phyloP scores from a whole-genome alignment of 1,140 invertebrate genomes.

The Calephelis virginiensis region DNA sequence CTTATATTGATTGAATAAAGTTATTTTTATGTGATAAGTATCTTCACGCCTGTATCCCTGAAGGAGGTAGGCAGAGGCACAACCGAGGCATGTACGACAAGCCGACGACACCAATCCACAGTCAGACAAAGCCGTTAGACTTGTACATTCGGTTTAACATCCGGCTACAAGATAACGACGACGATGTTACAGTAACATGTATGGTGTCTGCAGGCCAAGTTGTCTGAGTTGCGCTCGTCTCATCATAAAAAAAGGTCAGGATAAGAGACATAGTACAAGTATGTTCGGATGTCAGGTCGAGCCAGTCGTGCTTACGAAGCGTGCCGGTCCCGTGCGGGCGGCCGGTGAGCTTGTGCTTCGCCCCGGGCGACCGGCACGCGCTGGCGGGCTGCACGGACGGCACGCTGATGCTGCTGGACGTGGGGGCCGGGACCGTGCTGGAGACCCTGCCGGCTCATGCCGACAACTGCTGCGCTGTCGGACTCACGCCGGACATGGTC shows the following conservation, averaged over 20 bases:
- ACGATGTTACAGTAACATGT: too few relatives aligned
- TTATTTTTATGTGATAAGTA: too few relatives aligned
- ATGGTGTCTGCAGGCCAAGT: too few relatives aligned
- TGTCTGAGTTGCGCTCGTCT: too few relatives aligned
- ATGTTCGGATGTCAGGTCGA: constrained; percentile 77
- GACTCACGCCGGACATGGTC: constrained; percentile 87
- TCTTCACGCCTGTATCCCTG: too few relatives aligned
- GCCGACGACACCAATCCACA: too few relatives aligned
- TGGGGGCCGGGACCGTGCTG: constrained; percentile 87
- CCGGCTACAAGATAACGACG: too few relatives aligned
- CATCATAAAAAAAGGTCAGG: neutral
- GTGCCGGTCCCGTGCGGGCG: constrained; percentile 84
- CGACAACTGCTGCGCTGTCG: constrained; percentile 88
- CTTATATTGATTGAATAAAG: too few relatives aligned
- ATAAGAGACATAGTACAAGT: neutral
- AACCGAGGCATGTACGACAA: too few relatives aligned
- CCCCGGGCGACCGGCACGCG: constrained; percentile 94
- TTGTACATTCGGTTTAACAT: too few relatives aligned
- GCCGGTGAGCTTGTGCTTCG: constrained; percentile 88
- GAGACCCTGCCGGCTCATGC: constrained; percentile 90
- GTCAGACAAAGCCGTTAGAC: too few relatives aligned
- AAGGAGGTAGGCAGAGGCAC: too few relatives aligned
- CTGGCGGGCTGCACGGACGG: constrained; percentile 94
- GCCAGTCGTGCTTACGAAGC: constrained; percentile 90
- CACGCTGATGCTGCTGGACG: constrained; percentile 91